phyloP scores from a whole-genome alignment of 1,140 invertebrate genomes.

The Panonychus citri region DNA sequence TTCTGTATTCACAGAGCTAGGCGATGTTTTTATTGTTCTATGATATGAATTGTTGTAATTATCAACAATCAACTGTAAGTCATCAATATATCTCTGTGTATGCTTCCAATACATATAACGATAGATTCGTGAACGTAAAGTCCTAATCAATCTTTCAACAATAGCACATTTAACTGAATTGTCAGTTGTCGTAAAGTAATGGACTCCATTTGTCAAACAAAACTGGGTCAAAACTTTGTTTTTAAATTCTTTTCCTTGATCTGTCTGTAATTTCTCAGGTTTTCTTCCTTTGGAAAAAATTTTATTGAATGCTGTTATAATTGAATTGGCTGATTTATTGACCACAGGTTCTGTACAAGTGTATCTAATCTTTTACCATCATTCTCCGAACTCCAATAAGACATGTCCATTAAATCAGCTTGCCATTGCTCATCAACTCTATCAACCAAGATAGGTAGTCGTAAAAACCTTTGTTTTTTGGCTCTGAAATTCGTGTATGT shows the following conservation, averaged over 20 bases:
- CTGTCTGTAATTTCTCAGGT: slow-evolving; percentile 4
- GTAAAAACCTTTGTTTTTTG: background rate
- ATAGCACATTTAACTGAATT: slow-evolving; percentile 23
- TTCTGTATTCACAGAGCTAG: background rate
- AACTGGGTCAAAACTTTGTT: slow-evolving; percentile 15
- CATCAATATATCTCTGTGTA: background rate
- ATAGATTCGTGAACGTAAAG: slow-evolving; percentile 17
- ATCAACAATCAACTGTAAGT: background rate
- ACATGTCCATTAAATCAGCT: background rate
- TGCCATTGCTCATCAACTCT: background rate
- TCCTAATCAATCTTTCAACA: slow-evolving; percentile 25
- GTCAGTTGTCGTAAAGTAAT: slow-evolving; percentile 23
- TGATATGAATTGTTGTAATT: background rate
- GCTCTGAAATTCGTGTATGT: background rate
- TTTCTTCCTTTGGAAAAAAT: background rate
- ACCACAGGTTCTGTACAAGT: background rate
- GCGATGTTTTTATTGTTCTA: background rate
- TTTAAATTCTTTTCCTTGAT: slow-evolving; percentile 6
- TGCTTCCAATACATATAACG: background rate
- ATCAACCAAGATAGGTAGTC: background rate
- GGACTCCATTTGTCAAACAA: slow-evolving; percentile 19
- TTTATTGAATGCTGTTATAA: background rate
- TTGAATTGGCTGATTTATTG: background rate
- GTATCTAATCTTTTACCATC: background rate
- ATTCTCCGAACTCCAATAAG: background rate